Evolutionary conservation across 2,888 invertebrate genomes (phyloP), one percentile per base, ranked within the genome.

Genomic region (Plebejus argus): DNA sequence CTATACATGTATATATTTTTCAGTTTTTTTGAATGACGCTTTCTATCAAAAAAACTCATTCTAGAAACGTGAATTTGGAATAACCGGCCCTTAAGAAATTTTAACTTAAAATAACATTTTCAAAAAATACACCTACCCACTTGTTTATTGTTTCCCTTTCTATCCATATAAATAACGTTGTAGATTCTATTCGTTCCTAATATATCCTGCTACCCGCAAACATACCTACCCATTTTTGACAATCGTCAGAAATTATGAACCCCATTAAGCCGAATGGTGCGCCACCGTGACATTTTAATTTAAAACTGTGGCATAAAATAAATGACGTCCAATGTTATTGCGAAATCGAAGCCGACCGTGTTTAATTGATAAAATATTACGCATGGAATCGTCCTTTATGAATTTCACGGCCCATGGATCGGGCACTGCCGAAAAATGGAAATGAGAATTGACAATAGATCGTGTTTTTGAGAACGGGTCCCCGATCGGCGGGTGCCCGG

Each of bases 311-410:
- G 80, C 81, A 79, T 81, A 85, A 84, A 85, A 88, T 88, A 89
- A 88, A 89, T 89, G 87, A 85, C 84, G 87, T 85, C 86, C 86
- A 84, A 82, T 82, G 83, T 88, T 88, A 90, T 88, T 85, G 83
- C 84, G 82, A 89, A 90, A 90, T 90, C 86, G 87, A 89, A 91
- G 88, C 89, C 87, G 83, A 89, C 89, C 91, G 88, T 90, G 85
- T 84, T 86, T 89, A 92, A 92, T 91, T 90, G 88, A 90, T 92
- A 90, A 93, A 91, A 90, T 92, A 93, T 91, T 89, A 88, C 86
- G 84, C 85, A 87, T 86, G 83, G 85, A 86, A 87, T 86, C 86
- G 85, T 88, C 86, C 86, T 90, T 90, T 89, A 90, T 90, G 90
- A 89, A 91, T 92, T 92, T 90, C 89, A 93, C 86, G 90, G 89